These are phyloP conservation scores for Carduelis carduelis DNA, from an alignment of 2,797 vertebrate genomes.

Conservation along the genomic window DNA sequence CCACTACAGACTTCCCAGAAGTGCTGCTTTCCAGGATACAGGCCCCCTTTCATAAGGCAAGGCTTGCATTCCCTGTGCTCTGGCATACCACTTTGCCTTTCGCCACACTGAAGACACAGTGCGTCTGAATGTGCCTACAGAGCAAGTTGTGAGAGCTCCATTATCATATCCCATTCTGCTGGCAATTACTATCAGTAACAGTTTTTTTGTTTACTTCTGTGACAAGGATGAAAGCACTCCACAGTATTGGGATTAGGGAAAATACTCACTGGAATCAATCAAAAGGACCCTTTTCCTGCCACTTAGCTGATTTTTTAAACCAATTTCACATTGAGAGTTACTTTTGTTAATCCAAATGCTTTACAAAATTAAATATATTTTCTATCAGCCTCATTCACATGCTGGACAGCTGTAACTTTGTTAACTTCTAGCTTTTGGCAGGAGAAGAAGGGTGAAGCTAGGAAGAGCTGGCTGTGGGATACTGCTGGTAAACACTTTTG, in stretches of 20 bases:
- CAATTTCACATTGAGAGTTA: not conserved
- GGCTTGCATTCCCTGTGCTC: not conserved
- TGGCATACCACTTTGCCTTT: not conserved
- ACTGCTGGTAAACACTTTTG: not conserved
- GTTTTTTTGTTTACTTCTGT: not conserved
- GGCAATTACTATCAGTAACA: constrained; percentile 16
- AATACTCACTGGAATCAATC: not conserved
- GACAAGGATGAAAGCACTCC: not conserved
- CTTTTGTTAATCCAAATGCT: not conserved
- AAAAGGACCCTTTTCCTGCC: not conserved
- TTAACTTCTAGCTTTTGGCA: not conserved
- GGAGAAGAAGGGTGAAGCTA: not conserved
- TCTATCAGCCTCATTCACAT: not conserved
- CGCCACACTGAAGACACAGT: not conserved
- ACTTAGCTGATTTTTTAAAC: not conserved
- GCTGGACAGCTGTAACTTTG: not conserved
- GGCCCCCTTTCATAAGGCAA: constrained; percentile 21
- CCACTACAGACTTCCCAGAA: not conserved
- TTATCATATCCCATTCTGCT: not conserved
- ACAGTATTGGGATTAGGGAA: not conserved
- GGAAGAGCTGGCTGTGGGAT: not conserved
- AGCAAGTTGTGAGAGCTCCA: not conserved
- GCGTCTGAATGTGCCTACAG: not conserved
- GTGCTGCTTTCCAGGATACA: constrained; percentile 28
- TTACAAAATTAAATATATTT: not conserved